Conservation (phyloP, 2,113 vertebrate genomes). For the Indicator maculatus region DNA sequence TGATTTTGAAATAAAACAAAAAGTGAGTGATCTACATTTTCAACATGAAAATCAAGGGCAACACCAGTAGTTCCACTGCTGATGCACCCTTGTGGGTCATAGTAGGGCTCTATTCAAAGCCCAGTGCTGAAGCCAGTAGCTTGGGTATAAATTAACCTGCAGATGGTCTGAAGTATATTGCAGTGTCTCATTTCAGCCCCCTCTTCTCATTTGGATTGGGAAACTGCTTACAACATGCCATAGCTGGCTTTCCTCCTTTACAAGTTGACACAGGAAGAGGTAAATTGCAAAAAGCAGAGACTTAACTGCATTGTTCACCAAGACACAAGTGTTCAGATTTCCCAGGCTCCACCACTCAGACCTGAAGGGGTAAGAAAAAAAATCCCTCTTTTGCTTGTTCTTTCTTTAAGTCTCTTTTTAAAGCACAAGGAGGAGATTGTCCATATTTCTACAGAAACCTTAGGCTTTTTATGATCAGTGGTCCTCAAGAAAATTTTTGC, state of each 20-base stretch:
- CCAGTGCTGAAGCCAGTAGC: rapidly evolving
- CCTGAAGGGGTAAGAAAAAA: background rate
- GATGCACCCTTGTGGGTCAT: background rate
- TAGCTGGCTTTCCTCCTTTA: background rate
- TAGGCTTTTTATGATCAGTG: background rate
- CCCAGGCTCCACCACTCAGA: background rate
- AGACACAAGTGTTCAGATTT: background rate
- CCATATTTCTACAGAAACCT: background rate
- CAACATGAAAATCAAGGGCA: background rate
- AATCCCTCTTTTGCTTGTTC: background rate
- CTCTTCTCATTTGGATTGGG: background rate
- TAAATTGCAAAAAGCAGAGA: background rate
- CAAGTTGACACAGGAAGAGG: background rate
- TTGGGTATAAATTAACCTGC: background rate
- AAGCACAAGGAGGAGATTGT: background rate
- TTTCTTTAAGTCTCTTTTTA: background rate
- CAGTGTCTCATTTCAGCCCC: background rate
- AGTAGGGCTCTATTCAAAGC: background rate
- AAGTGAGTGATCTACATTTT: background rate
- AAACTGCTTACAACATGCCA: background rate
- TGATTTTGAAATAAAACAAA: background rate
- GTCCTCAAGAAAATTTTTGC: background rate
- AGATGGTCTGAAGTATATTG: background rate
- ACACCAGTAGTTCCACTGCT: background rate
- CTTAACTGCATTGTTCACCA: background rate